Evolutionary conservation across 1,140 invertebrate genomes (phyloP).

Genomic region (Brachionus rubens): DNA sequence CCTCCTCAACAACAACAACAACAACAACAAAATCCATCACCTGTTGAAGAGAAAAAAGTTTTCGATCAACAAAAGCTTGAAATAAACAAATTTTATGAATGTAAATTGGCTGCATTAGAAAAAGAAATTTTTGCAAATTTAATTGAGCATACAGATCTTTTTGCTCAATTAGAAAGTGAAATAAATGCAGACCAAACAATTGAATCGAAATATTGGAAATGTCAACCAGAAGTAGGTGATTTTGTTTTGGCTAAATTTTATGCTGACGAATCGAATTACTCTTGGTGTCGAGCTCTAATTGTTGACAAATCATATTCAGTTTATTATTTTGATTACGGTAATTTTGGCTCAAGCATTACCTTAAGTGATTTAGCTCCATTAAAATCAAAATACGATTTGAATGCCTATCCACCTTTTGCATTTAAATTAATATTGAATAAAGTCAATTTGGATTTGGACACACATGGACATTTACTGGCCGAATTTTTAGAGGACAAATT

Average conservation of each 20-base stretch:
- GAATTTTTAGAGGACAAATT: neutral
- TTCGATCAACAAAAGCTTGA: neutral
- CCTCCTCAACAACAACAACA: too few relatives aligned
- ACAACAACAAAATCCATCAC: too few relatives aligned
- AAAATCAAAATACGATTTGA: neutral
- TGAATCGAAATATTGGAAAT: neutral
- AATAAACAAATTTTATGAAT: neutral
- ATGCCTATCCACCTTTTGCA: neutral
- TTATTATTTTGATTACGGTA: conserved; percentile 38
- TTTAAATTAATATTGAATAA: neutral
- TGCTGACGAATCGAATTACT: neutral
- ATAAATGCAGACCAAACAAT: neutral
- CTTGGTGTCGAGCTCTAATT: conserved; percentile 19
- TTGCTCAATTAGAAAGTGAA: neutral
- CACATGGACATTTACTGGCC: neutral
- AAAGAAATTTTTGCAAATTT: conserved; percentile 12
- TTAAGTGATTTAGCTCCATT: neutral
- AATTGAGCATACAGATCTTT: neutral
- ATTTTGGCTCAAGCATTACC: neutral
- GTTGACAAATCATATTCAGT: neutral
- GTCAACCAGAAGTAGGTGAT: neutral
- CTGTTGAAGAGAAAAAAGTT: too few relatives aligned
- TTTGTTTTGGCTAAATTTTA: conserved; percentile 19
- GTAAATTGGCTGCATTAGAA: conserved; percentile 10
- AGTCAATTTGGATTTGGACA: neutral